Evolutionary conservation across 1,140 invertebrate genomes (phyloP).

Genomic region (Globodera ellingtonae): DNA sequence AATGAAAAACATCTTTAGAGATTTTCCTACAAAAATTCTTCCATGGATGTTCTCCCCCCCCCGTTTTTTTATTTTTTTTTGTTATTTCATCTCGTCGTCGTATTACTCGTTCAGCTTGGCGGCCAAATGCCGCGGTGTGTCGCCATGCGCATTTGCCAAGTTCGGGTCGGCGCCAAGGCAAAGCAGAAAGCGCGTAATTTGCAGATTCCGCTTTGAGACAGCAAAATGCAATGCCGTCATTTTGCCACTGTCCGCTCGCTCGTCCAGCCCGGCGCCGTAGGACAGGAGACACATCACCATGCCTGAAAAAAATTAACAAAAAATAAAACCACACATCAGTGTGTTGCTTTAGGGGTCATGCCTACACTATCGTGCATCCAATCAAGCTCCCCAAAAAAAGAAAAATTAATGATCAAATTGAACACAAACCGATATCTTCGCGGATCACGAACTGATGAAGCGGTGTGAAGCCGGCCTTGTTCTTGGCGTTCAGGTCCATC

Average conservation of each 20-base stretch:
- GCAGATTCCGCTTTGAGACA: conserved; percentile 57
- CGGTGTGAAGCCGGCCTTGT: conserved; percentile 61
- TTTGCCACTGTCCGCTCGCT: conserved; percentile 49
- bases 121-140: conserved; percentile 71
- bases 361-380: too few species aligned
- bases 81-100: too few species aligned
- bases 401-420: conserved; percentile 3
- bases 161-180: conserved; percentile 87
- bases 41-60: too few species aligned
- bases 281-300: conserved; percentile 57
- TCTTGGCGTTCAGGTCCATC: conserved; percentile 60
- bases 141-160: conserved; percentile 73
- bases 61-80: too few species aligned
- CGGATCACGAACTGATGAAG: conserved; percentile 55
- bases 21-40: too few species aligned
- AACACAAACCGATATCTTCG: conserved; percentile 49
- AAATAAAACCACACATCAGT: not conserved
- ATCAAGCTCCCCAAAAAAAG: not conserved
- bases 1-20: too few species aligned
- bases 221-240: conserved; percentile 58
- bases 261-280: conserved; percentile 55
- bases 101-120: conserved; percentile 13
- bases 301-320: conserved; percentile 35
- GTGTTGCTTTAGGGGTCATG: too few species aligned
- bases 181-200: conserved; percentile 74